Evolutionary conservation across 2,888 invertebrate genomes (phyloP), one percentile per base, ranked within the genome.

Genomic region (Branchellion lobata): DNA sequence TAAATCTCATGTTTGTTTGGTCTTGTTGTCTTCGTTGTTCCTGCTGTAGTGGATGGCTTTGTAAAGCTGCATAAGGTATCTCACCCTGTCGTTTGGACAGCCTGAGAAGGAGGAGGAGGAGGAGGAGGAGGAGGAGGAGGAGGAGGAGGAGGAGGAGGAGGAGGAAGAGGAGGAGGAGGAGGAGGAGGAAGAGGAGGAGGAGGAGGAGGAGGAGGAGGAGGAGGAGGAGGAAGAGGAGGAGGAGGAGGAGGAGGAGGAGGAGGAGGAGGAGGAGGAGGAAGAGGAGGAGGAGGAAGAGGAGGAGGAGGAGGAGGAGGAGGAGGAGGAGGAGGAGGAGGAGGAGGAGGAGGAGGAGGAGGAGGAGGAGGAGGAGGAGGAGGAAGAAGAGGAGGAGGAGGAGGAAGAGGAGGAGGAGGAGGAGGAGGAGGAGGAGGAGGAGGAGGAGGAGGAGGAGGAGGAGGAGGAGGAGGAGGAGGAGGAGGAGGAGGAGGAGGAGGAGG

Each of bases 331-430:
- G 53, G 21, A 18, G 53, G 53, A 18, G 53, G 21, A 18, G 53
- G 21, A 18, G 53, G 21, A 14, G 53, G 14, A 14, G 14, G 53
- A 51, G 14, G 14, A 18, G 14, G 53, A 18, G 14, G 53, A 51
- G 14, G 53, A 51, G 14, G 14, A 51, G 14, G 53, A 51, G 14
- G 53, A 51, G 14, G 53, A 51, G 14, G 53, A 51, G 14, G 53
- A 51, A 14, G 53, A 51, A 18, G 53, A 51, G 14, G 53, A 51
- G 14, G 53, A 51, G 14, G 53, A 51, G 14, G 53, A 51, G 14
- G 53, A 51, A 18, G 53, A 51, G 14, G 68, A 68, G 14, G 68
- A 68, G 14, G 68, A 68, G 14, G 68, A 68, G 18, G 68, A 68
- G 14, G 68, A 68, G 11, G 68, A 68, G 18, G 68, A 68, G 18